A percentile compares a stretch with the other conserved stretches of the same genome.
Evolutionary conservation across 2,113 vertebrate species (phyloP).

Genomic region (Mus spicilegus): DNA sequence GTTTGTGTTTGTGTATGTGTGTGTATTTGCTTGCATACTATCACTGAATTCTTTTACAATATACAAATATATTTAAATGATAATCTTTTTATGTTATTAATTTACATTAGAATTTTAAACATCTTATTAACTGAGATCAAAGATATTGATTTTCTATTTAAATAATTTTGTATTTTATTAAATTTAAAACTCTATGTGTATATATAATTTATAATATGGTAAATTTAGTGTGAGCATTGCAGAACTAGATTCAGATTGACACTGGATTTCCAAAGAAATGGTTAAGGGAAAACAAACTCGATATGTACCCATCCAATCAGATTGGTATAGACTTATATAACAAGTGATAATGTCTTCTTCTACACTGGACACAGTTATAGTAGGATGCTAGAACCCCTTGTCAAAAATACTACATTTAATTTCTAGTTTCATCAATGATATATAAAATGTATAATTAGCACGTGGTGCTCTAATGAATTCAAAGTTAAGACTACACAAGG

Average conservation of each 20-base stretch:
- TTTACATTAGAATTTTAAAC: background rate
- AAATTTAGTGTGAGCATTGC: background rate
- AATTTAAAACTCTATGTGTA: background rate
- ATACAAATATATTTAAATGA: background rate
- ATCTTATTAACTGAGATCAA: background rate
- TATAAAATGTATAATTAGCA: conserved; percentile 59
- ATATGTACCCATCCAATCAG: background rate
- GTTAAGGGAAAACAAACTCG: background rate
- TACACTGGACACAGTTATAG: conserved; percentile 3
- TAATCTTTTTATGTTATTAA: background rate
- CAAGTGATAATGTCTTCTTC: background rate
- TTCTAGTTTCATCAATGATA: conserved; percentile 50
- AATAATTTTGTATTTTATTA: background rate
- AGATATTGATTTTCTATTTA: background rate
- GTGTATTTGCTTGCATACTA: background rate
- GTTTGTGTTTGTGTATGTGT: background rate
- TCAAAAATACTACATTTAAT: conserved; percentile 52
- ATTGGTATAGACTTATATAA: background rate
- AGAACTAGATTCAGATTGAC: background rate
- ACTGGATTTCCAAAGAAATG: background rate
- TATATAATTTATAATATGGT: background rate
- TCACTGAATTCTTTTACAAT: background rate
- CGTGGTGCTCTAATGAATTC: conserved; percentile 35
- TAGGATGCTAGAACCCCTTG: conserved; percentile 23
- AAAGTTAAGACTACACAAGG: conserved; percentile 43